Base-by-base conservation (phyloP, 2,888 invertebrate genomes). In the Callimorpha dominula region DNA sequence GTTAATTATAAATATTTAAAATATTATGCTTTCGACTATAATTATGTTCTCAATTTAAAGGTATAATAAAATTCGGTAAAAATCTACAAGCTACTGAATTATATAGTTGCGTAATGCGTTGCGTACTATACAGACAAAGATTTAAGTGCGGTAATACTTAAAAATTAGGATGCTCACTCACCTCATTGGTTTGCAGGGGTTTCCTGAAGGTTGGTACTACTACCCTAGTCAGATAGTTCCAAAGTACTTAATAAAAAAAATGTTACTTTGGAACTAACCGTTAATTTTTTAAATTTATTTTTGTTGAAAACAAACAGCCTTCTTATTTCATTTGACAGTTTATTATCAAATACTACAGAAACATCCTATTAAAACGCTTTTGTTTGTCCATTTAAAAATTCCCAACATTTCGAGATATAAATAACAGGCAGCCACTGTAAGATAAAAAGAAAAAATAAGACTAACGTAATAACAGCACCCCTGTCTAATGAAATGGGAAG, bases 401-500 rank as follows among this genome's bases (percentile, higher is more conserved):
- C 65, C 43, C 17, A 46, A 57, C 57, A 67, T 70, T 74, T 43
- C 63, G 15, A 63, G 46, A 67, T 54, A 72, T 57, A 69, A 73
- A 79, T 68, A 69, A 72, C 62, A 60, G 52, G 70, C 72, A 69
- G 60, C 54, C 43, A 71, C 76, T 74, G 72, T 71, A 75, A 65
- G 73, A 68, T 14, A 65, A 72, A 76, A 80, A 70, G 72, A 79
- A 76, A 71, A 77, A 68, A 76, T 75, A 81, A 76, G 74, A 71
- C 71, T 63, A 42, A 70, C 68, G 78, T 81, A 86, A 85, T 83
- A 83, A 84, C 78, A 71, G 72, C 82, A 71, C 81, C 81, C 77
- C 60, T 65, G 74, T 70, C 81, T 87, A 88, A 89, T 88, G 86
- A 88, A 87, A 84, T 80, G 80, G 84, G 85, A 87, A 84, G 83